phyloP scores from a whole-genome alignment of 2,797 vertebrate genomes.

The Hephaestus fuliginosus region DNA sequence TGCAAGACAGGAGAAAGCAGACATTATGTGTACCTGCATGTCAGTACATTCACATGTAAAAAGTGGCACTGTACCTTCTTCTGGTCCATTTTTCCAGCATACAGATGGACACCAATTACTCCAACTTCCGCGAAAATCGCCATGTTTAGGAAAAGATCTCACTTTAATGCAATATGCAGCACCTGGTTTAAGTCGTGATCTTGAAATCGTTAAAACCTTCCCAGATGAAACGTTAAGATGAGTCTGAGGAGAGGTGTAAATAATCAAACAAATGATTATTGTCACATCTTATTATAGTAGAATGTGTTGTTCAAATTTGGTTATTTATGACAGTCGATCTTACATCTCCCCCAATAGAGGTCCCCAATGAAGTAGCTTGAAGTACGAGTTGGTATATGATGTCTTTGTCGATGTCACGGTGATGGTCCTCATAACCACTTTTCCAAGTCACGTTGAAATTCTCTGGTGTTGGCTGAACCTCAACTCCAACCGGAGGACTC shows the following conservation, averaged over 20 bases:
- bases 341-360: constrained; percentile 20
- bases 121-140: rapidly evolving
- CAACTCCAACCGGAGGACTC: constrained; percentile 44
- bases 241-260: constrained; percentile 45
- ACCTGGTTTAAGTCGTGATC: neutral
- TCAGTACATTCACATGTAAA: neutral
- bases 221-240: too few relatives aligned
- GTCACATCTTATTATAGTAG: neutral
- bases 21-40: neutral
- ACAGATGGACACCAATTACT: constrained; percentile 66
- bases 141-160: rapidly evolving
- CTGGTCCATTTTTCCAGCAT: constrained; percentile 46
- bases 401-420: rapidly evolving
- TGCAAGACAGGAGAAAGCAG: neutral
- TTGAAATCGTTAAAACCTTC: neutral
- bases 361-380: constrained; percentile 8
- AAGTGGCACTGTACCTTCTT: constrained; percentile 37
- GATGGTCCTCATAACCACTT: constrained; percentile 46
- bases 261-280: neutral
- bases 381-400: constrained; percentile 41
- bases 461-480: constrained; percentile 25
- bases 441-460: constrained; percentile 56
- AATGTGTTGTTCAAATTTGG: neutral
- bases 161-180: constrained; percentile 58
- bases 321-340: neutral